Base-by-base conservation (phyloP, 2,888 invertebrate species). In the Temnothorax ravouxi region DNA sequence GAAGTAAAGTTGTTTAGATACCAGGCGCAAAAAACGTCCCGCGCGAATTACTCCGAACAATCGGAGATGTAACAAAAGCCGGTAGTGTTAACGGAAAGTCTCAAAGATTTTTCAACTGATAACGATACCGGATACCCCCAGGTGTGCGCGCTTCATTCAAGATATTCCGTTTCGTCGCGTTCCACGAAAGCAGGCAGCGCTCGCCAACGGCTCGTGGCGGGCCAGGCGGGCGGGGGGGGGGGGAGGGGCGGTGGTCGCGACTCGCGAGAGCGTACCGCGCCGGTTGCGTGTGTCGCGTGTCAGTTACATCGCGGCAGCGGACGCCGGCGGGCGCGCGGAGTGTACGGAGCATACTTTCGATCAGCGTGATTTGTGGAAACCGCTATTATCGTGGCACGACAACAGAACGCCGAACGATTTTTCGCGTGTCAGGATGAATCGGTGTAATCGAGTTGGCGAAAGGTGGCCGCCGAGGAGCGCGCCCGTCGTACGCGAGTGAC, bases 251-350 rank as follows among this genome's bases (percentile, higher is more conserved):
- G 25, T 15, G 25, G 54, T 34, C 25, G 61, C 87, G 86, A 86
- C 18, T 88, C 89, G 88, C 90, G 91, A 87, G 91, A 88, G 88
- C 87, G 89, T 87, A 88, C 86, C 88, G 89, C 86, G 87, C 9
- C 87, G 83, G 91, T 92, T 92, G 92, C 92, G 92, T 89, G 90
- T 90, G 88, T 90, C 89, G 79, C 59, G 91, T 92, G 94, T 94
- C 94, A 94, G 94, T 94, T 93, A 94, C 93, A 93, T 93, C 94
- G 92, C 94, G 94, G 93, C 94, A 94, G 94, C 92, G 94, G 93
- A 90, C 92, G 93, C 93, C 92, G 94, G 91, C 91, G 92, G 93
- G 88, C 90, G 91, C 84, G 88, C 86, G 89, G 15, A 15, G 89
- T 86, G 84, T 34, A 34, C 34, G 34, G 34, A 34, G 34, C 85